Evolutionary conservation across 37 sponge, comb jelly and placozoan genomes (phyloP), one percentile per base, ranked within the genome.

Genomic region (Ianthella basta): DNA sequence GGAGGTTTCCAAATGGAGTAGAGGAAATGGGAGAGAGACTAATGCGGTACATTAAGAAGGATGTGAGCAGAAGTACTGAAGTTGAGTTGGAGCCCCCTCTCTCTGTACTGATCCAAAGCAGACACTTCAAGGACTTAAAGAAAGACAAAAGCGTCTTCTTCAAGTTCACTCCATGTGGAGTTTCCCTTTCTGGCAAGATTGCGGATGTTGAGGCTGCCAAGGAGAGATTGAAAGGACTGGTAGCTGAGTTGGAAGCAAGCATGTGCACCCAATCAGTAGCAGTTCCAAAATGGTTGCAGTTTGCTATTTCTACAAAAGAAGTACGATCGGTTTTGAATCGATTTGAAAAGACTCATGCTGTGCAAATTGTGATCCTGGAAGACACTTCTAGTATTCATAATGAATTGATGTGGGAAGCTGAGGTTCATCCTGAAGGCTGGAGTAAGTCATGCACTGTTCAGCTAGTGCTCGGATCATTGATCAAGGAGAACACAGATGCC

Each of bases 401-500:
- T n/a, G n/a, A n/a, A n/a, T n/a, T n/a, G n/a, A 66, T 24, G 23
- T 66, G 68, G 68, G 68, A 15, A 66, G 23, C 29, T 14, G 29
- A 66, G 23, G 68, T 16, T 15, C 19, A 25, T 15, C 68, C 68
- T 27, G 13, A 24, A 24, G 68, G 68, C 29, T 66, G 68, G 68
- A 14, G 25, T 14, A 25, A 16, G 27, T 27, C 15, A 23, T 66
- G 68, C 68, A 24, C 68, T 23, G 29, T 66, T 66, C 19, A 66
- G 68, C 57, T 85, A 36, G 79, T 78, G 0, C 60, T 50, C 6
- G 95, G 95, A 41, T 55, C 86, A 59, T 27, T 94, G 25, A 41
- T 85, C n/a, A 56, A 60, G 73, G 91, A 94, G 63, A 37, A 39
- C 8, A 81, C 81, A 16, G 91, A 91, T 84, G 91, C 85, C 15